Evolutionary conservation across 2,797 vertebrate genomes (phyloP), one percentile per base, ranked within the genome.

Genomic region (Sebastes trivittatus): DNA sequence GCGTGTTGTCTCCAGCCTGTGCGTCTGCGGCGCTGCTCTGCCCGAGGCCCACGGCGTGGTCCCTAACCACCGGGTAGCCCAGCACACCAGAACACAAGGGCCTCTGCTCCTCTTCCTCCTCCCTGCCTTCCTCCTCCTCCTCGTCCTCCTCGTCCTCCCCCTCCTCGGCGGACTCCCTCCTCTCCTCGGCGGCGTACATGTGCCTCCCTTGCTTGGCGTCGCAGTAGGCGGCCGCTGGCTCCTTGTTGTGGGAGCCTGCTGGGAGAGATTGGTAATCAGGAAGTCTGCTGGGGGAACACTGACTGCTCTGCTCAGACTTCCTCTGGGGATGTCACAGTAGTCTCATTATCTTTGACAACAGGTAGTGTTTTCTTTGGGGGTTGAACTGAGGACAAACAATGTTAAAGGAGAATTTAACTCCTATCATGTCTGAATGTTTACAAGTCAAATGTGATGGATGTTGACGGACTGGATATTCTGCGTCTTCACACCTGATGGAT

Each of bases 101-200:
- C 85, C 97, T 97, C 87, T 97, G 95, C 83, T 98, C 97, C 87
- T 97, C 97, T 74, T 97, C 97, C 73, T 94, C 96, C 60, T 96
- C 97, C 64, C 95, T 81, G 30, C 85, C 92, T 29, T 92, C 91
- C 27, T 93, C 89, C 62, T 92, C 88, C 2, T 88, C 87, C 11
- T 89, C 91, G 0, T 88, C 84, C 7, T 80, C 89, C 20, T 89
- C 87, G 6, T 82, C 86, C 18, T 87, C 90, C 2, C 63, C 86
- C 63, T 91, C 88, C 80, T 89, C 88, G 0, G 83, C 79, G 5
- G 89, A 88, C 71, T 82, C 96, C 78, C 94, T 95, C 89, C 91
- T 96, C 69, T 96, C 95, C 81, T 96, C 65, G 1, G 76, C 76
- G 84, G 94, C 91, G 85, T 93, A 94, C 74, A 75, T 89, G 81